Base-by-base conservation (phyloP, 1,140 invertebrate species). In the Drusus annulatus region DNA sequence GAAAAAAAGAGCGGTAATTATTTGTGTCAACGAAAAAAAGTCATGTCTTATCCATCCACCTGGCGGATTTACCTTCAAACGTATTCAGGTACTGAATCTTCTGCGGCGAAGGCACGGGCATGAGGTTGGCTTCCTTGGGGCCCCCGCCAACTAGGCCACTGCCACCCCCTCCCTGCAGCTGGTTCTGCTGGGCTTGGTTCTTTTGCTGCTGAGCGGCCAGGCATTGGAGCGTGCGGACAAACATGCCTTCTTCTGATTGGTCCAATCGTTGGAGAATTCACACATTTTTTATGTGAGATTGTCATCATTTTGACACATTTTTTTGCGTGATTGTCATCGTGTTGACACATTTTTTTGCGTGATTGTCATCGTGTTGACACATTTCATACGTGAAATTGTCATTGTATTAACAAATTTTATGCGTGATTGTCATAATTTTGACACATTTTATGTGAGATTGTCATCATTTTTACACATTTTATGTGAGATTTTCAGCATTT, bases 61-160 rank as follows among this genome's bases (percentile, higher is more conserved):
- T 7, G 4, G 28, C 31, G 19, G 15, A 45, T 23, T 78, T 81
- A 90, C 89, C 97, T 91, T 98, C 97, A 89, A 98, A 98, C 79
- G 96, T 94, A 91, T 97, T 98, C 80, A 98, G 92, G 91, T 98
- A 98, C 84, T 97, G 96, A 86, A 98, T 98, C 92, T 98, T 96
- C 89, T 98, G 97, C 31, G 97, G 97, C 76, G 97, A 98, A 80
- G 97, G 97, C 82, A 98, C 97, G 58, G 97, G 97, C 96, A 98
- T 98, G 81, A 98, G 90, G 89, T 97, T 97, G 28, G 96, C 94
- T 88, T 97, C 96, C 89, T 96, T 95, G 19, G 83, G 83, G 77
- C 86, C 85, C 76, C 81, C 84, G 21, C 83, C 25, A 28, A 28
- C 25, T 28, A 28, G 83, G 79, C 86, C 85, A 78, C 81, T 84